Base-by-base conservation (phyloP, 2,888 invertebrate genomes). In the Anticlea derivata region DNA sequence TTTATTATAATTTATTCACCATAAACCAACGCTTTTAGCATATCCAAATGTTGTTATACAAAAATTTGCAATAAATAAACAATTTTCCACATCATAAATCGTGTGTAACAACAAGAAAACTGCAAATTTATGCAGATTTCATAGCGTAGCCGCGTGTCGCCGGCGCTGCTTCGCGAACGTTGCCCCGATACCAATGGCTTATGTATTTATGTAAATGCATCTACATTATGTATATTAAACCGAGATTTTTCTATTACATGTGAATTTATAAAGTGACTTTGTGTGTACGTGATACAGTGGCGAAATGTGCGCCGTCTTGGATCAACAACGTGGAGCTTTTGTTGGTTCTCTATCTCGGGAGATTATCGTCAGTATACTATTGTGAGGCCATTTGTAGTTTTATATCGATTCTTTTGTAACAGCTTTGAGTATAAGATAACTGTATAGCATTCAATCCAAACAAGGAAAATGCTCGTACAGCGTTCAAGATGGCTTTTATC, bases 61-160 rank as follows among this genome's bases (percentile, higher is more conserved):
- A 75, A 78, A 76, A 68, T 72, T 63, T 65, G 62, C 65, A 70
- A 81, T 83, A 84, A 84, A 85, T 81, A 82, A 83, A 75, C 75
- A 82, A 83, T 84, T 85, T 84, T 83, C 78, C 79, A 75, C 73
- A 64, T 72, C 72, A 78, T 86, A 83, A 80, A 81, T 80, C 67
- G 70, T 63, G 71, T 75, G 70, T 75, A 81, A 80, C 80, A 83
- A 78, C 80, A 83, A 80, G 82, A 79, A 80, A 84, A 86, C 82
- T 85, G 83, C 81, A 85, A 83, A 85, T 84, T 78, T 80, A 86
- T 86, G 85, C 81, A 85, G 81, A 85, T 85, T 83, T 83, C 73
- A 75, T 74, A 66, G 75, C 75, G 65, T 61, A 60, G 69, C 75
- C 70, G 75, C 71, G 75, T 75, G 75, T 74, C 78, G 76, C 71